Conservation (phyloP, 2,797 vertebrate species). For the Kryptolebias ocellatus region DNA sequence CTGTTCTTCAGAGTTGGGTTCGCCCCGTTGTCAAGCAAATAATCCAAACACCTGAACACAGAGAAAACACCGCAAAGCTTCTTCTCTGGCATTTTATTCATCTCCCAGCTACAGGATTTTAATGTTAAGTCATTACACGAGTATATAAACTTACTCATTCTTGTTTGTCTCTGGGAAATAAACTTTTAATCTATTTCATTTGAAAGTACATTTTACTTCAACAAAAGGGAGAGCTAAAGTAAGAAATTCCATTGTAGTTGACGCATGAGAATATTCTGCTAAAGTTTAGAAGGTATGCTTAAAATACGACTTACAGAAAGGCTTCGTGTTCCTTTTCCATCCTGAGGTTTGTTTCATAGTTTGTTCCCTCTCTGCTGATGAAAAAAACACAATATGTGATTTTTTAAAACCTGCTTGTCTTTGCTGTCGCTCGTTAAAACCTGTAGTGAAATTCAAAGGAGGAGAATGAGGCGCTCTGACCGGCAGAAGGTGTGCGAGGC, state of each 20-base stretch:
- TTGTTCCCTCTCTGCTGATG: slow-evolving; percentile 79
- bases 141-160: not conserved
- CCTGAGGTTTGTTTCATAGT: slow-evolving; percentile 77
- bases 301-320: slow-evolving; percentile 87
- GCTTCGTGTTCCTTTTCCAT: slow-evolving; percentile 90
- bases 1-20: slow-evolving; percentile 92
- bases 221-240: not conserved
- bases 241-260: not conserved
- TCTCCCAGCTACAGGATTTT: not conserved
- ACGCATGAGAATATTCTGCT: not conserved
- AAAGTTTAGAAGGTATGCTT: not conserved
- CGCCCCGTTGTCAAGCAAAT: slow-evolving; percentile 92
- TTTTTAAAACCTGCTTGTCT: not conserved
- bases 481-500: slow-evolving; percentile 91
- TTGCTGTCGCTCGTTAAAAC: not conserved
- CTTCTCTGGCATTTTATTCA: not conserved
- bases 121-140: not conserved
- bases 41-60: slow-evolving; percentile 89
- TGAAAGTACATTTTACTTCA: not conserved
- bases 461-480: slow-evolving; percentile 72
- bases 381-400: slow-evolving; percentile 16
- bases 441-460: not conserved
- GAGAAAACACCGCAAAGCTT: not conserved
- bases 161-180: not conserved
- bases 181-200: not conserved